Conservation (phyloP, 2,113 vertebrate species). For the Thalassoma bifasciatum region DNA sequence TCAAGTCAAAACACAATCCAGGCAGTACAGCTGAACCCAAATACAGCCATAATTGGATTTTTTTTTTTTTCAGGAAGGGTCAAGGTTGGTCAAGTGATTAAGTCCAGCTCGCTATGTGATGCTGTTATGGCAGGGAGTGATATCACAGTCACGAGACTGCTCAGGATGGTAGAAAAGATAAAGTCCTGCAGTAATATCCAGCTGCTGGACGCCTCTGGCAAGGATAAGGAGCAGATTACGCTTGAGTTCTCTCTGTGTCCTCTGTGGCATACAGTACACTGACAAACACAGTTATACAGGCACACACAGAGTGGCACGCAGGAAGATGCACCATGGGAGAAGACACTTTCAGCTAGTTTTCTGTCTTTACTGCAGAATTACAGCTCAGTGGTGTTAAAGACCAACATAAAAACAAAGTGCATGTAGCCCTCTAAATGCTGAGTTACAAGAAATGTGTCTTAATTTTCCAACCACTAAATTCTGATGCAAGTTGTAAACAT, state of each 20-base stretch:
- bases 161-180: conserved; percentile 22
- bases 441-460: background rate
- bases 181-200: conserved; percentile 64
- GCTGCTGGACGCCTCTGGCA: conserved; percentile 63
- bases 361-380: conserved; percentile 9
- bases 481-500: too few relatives aligned
- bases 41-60: conserved; percentile 16
- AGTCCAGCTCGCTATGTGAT: conserved; percentile 8
- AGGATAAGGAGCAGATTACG: conserved; percentile 67
- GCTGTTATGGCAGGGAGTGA: conserved; percentile 28
- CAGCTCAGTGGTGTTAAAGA: conserved; percentile 5
- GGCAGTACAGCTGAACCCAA: conserved; percentile 19
- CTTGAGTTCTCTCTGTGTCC: conserved; percentile 37
- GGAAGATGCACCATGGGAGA: conserved; percentile 1
- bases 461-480: background rate
- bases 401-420: background rate
- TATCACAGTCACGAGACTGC: conserved; percentile 13
- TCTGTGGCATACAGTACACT: conserved; percentile 41
- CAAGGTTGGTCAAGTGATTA: conserved; percentile 23
- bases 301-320: conserved; percentile 13
- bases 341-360: background rate
- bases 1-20: conserved; percentile 1
- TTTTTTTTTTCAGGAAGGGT: conserved; percentile 6
- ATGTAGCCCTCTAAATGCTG: background rate
- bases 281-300: conserved; percentile 45